Evolutionary conservation across 2,113 vertebrate species (phyloP).

Genomic region (Cinclus mexicanus): DNA sequence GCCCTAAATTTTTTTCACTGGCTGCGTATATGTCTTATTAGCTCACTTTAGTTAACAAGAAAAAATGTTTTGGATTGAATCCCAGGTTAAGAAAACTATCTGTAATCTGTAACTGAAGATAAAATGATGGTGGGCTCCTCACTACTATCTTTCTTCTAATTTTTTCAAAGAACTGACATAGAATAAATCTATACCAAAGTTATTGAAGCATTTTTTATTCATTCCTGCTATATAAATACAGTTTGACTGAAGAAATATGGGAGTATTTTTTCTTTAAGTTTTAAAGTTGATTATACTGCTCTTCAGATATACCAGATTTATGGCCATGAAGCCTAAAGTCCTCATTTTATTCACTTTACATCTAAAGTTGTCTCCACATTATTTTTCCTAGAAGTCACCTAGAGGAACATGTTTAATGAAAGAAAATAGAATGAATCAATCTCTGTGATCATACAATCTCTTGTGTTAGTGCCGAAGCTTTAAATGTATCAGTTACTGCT

Average conservation of each 20-base stretch:
- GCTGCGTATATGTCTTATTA: background rate
- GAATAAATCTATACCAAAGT: background rate
- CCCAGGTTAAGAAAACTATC: background rate
- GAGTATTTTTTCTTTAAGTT: background rate
- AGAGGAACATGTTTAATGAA: background rate
- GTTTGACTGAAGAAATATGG: background rate
- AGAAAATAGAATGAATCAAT: background rate
- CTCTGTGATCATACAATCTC: background rate
- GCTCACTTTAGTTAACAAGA: background rate
- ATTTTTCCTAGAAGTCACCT: background rate
- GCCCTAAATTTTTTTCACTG: accelerated
- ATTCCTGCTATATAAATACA: background rate
- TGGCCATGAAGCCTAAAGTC: background rate
- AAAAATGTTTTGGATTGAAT: background rate
- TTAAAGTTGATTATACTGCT: background rate
- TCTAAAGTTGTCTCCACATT: background rate
- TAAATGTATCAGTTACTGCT: background rate
- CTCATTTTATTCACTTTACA: background rate
- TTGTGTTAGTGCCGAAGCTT: background rate
- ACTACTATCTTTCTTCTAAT: background rate
- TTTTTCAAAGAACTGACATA: background rate
- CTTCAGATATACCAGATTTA: background rate
- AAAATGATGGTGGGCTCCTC: background rate
- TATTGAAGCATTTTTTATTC: background rate
- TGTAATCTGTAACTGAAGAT: background rate